Base-by-base conservation (phyloP, 2,113 vertebrate species). In the Planiliza haematocheilus region DNA sequence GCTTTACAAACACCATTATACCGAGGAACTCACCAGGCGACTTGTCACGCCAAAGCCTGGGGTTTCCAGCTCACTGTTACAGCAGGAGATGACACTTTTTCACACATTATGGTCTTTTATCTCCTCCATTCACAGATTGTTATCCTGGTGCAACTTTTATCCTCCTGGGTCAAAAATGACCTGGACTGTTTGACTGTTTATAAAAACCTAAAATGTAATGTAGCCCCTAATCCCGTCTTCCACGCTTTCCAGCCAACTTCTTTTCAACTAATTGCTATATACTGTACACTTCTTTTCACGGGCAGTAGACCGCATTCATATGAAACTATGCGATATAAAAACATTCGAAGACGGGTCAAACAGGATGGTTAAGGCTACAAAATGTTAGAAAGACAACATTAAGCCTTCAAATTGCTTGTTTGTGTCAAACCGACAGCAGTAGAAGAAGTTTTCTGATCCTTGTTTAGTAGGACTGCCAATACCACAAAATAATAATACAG, bases 1-100 rank as follows among this genome's bases (percentile, higher is more conserved):
- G 69, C 61, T 83, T 79, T 59, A 74, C 67, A 84, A 82, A 79
- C 76, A 73, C 59, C 61, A 74, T 83, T 83, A 83, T 77, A 49
- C 9, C 4, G 66, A 77, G 42, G 74, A 82, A 89, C 57, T 70
- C 63, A 74, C 76, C 69, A 42, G 74, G 69, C 72, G 52, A 81
- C 72, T 75, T 84, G 49, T 69, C 64, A 37, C 16, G 69, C 62
- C 17, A 58, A 42, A 58, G 58, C 20, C 42, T 51, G 53, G 9
- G 17, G 13, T 69, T 39, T 66, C 13, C 72, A 65, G 14, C 9
- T 3, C 18, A 7, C 18, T 46, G 21, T 51, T 18, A 51, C 16
- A 67, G 49, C 43, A 43, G 24, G 18, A 75, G 61, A 39, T 20
- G 36, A 42, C 48, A 11, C 41, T 58, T 71, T 41, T 59, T 14